A percentile compares a stretch with the other conserved stretches of the same genome.
These are phyloP conservation scores for Papilio machaon DNA, from an alignment of 1,140 invertebrate species.

Conservation along the genomic window DNA sequence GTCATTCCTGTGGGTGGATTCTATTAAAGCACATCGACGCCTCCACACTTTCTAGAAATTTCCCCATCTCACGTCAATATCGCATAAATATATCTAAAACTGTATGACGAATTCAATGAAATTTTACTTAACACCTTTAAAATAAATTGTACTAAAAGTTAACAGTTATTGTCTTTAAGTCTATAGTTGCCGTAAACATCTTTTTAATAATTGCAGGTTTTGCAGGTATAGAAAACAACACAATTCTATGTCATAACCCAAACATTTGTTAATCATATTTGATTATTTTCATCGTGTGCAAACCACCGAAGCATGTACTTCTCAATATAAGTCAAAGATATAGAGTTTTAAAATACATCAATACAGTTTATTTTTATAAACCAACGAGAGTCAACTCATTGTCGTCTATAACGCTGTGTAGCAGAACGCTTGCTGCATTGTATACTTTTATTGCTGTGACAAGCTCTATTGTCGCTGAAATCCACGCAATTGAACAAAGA, in stretches of 20 bases:
- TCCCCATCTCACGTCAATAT: constrained; percentile 20
- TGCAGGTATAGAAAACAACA: too few relatives aligned
- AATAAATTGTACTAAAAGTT: too few relatives aligned
- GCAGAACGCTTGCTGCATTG: constrained; percentile 2
- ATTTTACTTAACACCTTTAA: neutral
- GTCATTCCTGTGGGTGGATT: constrained; percentile 16
- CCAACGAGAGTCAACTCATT: neutral
- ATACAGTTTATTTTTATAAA: neutral
- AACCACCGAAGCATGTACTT: neutral
- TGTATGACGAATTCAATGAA: neutral
- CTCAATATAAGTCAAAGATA: neutral
- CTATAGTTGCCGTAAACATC: too few relatives aligned
- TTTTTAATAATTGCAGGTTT: too few relatives aligned
- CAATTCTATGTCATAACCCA: too few relatives aligned
- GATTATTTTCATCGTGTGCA: too few relatives aligned
- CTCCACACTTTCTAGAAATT: constrained; percentile 17
- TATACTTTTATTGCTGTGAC: constrained; percentile 27
- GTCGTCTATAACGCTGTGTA: neutral
- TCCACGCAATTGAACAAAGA: constrained; percentile 5
- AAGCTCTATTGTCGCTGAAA: constrained; percentile 9
- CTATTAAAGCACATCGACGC: constrained; percentile 14
- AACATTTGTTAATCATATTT: too few relatives aligned
- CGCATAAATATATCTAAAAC: neutral
- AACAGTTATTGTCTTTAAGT: too few relatives aligned
- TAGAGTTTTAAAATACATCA: neutral